Conservation (phyloP, 2,113 vertebrate species). For the Pterocles gutturalis region DNA sequence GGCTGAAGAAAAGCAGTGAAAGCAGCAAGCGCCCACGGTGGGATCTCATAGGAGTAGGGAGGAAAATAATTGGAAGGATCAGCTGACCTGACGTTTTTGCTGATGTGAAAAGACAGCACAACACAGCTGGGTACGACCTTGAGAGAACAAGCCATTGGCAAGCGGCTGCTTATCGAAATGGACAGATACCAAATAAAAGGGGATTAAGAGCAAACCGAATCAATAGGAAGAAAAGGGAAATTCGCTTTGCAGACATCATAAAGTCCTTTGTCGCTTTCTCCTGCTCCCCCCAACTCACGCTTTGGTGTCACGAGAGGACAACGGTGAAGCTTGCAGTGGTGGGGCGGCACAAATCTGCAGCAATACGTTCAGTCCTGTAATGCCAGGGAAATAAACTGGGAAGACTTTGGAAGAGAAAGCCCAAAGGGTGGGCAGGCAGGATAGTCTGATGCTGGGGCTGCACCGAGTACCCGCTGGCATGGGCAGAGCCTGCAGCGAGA, state of each 20-base stretch:
- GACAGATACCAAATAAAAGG: slow-evolving; percentile 31
- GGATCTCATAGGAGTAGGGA: neutral
- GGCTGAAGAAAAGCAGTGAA: neutral
- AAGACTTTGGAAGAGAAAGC: neutral
- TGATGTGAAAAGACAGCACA: slow-evolving; percentile 31
- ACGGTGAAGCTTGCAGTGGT: neutral
- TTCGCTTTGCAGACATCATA: neutral
- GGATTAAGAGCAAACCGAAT: neutral
- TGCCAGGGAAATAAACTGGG: neutral
- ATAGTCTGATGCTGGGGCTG: neutral
- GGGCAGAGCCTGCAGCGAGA: neutral
- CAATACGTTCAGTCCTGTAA: neutral
- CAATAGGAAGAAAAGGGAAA: slow-evolving; percentile 1
- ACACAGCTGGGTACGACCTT: neutral
- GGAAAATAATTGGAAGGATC: neutral
- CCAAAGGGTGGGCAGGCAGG: neutral
- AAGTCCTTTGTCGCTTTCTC: neutral
- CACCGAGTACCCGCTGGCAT: fast-evolving
- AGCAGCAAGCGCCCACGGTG: fast-evolving
- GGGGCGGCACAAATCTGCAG: neutral
- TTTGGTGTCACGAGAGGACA: neutral
- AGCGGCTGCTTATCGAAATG: neutral
- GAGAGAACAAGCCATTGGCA: neutral
- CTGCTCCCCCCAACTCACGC: neutral
- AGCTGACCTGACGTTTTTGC: neutral